Percentiles rank a stretch among this genome's conserved stretches.
Conservation (phyloP, 2,113 vertebrate genomes). For the Desmodus rotundus region DNA sequence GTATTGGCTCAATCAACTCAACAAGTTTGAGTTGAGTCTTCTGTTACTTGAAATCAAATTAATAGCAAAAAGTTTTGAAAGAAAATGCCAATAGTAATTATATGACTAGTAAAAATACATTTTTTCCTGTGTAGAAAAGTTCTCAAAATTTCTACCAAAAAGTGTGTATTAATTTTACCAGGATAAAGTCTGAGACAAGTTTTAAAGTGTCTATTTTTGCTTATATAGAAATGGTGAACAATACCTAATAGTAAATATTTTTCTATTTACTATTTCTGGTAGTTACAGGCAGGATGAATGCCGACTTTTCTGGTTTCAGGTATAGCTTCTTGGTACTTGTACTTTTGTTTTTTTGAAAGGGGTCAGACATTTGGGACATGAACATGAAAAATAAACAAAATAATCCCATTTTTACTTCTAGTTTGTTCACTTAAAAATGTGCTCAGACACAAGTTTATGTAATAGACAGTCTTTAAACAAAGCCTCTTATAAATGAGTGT, state of each 20-base stretch:
- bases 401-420: neutral
- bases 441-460: neutral
- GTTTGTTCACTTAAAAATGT: slow-evolving; percentile 25
- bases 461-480: slow-evolving; percentile 1
- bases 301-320: no score
- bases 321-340: slow-evolving; percentile 32
- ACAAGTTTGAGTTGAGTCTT: neutral
- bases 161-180: neutral
- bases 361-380: neutral
- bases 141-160: neutral
- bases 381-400: neutral
- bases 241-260: neutral
- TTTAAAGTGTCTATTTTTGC: neutral
- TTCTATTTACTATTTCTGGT: neutral
- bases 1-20: no score
- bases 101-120: neutral
- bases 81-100: neutral
- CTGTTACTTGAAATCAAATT: slow-evolving; percentile 8
- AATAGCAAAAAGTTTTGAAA: neutral
- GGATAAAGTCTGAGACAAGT: slow-evolving; percentile 13
- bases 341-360: slow-evolving; percentile 22
- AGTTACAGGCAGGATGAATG: no score
- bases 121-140: neutral
- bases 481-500: neutral
- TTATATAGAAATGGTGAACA: neutral